Base-by-base conservation (phyloP, 1,140 invertebrate genomes). In the Halotydeus destructor region DNA sequence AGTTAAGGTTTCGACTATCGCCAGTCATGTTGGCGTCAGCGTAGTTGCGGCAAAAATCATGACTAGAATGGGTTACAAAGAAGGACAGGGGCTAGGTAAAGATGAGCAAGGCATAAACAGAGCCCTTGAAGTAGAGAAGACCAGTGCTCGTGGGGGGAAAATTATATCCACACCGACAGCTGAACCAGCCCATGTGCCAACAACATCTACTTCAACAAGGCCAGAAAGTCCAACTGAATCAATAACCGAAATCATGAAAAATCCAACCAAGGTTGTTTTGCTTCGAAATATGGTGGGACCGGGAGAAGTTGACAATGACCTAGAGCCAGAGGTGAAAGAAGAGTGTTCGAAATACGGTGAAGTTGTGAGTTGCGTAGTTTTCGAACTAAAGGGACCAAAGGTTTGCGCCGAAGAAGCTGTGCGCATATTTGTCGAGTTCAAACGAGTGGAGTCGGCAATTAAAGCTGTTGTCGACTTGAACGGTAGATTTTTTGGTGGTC, bases 331-430 rank as follows among this genome's bases (percentile, higher is more conserved):
- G 68, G 89, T 94, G 0, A 89, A 91, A 61, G 93, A 97, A 56
- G 93, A 99, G 69, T 97, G 93, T 54, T 75, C 74, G 5, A 98
- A 98, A 64, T 99, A 97, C 64, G 93, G 93, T 2, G 84, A 91
- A 56, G 88, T 96, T 0, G 60, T 68, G 5, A 69, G 75, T 35
- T 56, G 49, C 38, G 9, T 53, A 8, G 52, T 51, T 24, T 60
- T 49, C 39, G 54, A 55, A 41, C 14, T 30, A 30, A 30, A 30
- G 14, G 33, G 34, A 21, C 59, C 56, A 8, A 54, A 55, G 22
- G 54, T 45, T n/a, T 58, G 65, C 5, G 69, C 78, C 14, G 85
- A 93, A 50, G 88, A 97, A 62, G 82, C 86, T 35, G 88, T 98
- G 0, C 66, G 89, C 55, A 97, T 98, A 59, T 99, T 97, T 67